A percentile compares a stretch with the other conserved stretches of the same genome.
These are phyloP conservation scores for Bovichtus diacanthus DNA, from an alignment of 2,797 vertebrate species.

Conservation along the genomic window DNA sequence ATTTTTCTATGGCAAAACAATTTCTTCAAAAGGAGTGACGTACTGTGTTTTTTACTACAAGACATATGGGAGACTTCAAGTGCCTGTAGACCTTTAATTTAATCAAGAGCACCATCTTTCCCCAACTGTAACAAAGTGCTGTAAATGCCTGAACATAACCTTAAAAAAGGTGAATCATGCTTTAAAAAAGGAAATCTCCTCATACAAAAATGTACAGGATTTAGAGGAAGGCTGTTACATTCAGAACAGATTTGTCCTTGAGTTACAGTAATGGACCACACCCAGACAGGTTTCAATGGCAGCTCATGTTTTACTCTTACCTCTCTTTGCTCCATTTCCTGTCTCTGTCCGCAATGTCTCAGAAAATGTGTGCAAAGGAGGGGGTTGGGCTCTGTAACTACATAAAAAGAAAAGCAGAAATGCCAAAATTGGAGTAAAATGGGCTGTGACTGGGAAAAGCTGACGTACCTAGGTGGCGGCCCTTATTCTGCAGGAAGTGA, in stretches of 20 bases:
- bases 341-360: slow-evolving; percentile 34
- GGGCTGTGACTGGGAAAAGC: slow-evolving; percentile 60
- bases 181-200: not conserved
- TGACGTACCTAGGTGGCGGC: slow-evolving; percentile 72
- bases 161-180: not conserved
- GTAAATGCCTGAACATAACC: not conserved
- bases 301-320: slow-evolving; percentile 37
- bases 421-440: slow-evolving; percentile 46
- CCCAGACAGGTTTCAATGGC: slow-evolving; percentile 44
- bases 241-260: slow-evolving; percentile 3
- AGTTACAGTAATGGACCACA: slow-evolving; percentile 36
- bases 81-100: not conserved
- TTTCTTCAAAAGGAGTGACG: no score
- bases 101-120: not conserved
- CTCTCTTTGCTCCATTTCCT: slow-evolving; percentile 52
- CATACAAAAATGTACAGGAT: not conserved
- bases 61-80: no score
- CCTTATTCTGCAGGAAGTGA: slow-evolving; percentile 65
- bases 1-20: not conserved
- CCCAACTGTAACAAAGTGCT: not conserved
- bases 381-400: not conserved
- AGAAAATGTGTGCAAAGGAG: slow-evolving; percentile 13
- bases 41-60: not conserved
- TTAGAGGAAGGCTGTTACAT: not conserved
- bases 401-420: slow-evolving; percentile 27